phyloP scores from a whole-genome alignment of 2,113 vertebrate species.

The Merops nubicus region DNA sequence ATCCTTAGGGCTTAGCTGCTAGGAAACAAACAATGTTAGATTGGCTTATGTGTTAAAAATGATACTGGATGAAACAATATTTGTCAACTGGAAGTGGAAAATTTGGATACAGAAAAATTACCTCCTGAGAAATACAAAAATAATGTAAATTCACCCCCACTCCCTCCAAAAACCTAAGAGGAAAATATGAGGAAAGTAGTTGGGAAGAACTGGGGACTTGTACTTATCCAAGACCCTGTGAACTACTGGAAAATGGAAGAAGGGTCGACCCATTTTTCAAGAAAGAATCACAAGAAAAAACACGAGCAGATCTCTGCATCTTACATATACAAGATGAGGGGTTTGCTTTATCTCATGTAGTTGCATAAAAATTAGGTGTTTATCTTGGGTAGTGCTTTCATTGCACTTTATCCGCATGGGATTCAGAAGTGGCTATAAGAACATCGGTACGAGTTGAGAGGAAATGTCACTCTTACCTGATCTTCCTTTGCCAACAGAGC shows the following conservation, averaged over 20 bases:
- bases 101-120: background rate
- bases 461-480: background rate
- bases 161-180: background rate
- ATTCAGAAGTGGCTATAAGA: background rate
- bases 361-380: background rate
- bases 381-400: background rate
- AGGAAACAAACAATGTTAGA: background rate
- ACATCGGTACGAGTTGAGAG: background rate
- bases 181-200: background rate
- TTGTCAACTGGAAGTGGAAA: slow-evolving; percentile 5
- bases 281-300: background rate
- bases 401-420: background rate
- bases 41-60: background rate
- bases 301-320: background rate
- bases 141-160: background rate
- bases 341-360: background rate
- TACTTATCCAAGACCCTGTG: background rate
- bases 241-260: background rate
- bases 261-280: background rate
- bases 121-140: background rate
- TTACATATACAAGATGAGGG: background rate
- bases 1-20: background rate
- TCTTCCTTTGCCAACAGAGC: background rate
- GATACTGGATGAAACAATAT: background rate
- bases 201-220: background rate